Base-by-base conservation (phyloP, 2,888 invertebrate species). In the Euzetes globulus region DNA sequence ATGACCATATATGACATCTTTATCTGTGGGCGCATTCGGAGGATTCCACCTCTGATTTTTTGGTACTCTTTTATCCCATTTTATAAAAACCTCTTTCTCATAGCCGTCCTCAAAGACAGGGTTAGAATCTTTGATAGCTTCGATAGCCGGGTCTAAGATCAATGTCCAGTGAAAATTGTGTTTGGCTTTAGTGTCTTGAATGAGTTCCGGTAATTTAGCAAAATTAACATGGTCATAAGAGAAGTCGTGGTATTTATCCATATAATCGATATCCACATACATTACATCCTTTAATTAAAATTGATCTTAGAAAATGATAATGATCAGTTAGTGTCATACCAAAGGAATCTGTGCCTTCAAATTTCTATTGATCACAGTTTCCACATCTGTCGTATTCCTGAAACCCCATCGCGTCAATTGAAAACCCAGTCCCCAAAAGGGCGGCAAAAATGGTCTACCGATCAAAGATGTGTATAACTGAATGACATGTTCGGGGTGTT, bases 341-440 rank as follows among this genome's bases (percentile, higher is more conserved):
- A 90, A 86, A 71, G 91, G 90, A 80, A 92, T 90, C 15, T 88
- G 88, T 37, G 90, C 90, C 75, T 87, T 86, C 76, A 88, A 85
- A 76, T 88, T 91, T 76, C 87, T 84, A 78, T 88, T 85, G 88
- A 89, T 88, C 0, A 90, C 87, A 77, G 85, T 83, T 77, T 83
- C 85, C 0, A 90, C 91, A 13, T 86, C 85, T 76, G n/a, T n/a
- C n/a, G n/a, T n/a, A n/a, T n/a, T n/a, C n/a, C n/a, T n/a, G n/a
- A n/a, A n/a, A n/a, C n/a, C n/a, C n/a, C 79, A 81, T n/a, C 81
- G 76, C 86, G 91, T 91, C 41, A 94, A 84, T 83, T 94, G 94
- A 82, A 92, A 94, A 0, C 94, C 94, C 0, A 94, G 86, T 0
- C 89, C 85, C 94, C 94, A 94, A 81, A 91, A 91, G 0, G 94